Evolutionary conservation across 1,140 invertebrate species (phyloP).

Genomic region (Bombus balteatus): DNA sequence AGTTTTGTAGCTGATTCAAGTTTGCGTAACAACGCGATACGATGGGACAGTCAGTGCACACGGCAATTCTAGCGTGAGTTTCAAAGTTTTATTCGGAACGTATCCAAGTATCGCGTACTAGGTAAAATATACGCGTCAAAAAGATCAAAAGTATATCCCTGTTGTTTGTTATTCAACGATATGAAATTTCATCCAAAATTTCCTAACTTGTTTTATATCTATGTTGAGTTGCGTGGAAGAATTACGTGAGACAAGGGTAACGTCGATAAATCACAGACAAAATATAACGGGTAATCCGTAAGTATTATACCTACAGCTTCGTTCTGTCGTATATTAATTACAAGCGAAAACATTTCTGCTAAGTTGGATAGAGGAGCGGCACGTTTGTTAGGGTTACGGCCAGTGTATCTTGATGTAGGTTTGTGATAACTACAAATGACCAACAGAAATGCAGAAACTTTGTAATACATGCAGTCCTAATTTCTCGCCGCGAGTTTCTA

Average conservation of each 20-base stretch:
- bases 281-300: not conserved
- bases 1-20: too few species aligned
- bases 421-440: slow-evolving; percentile 3
- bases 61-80: too few species aligned
- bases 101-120: too few species aligned
- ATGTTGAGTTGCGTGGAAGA: not conserved
- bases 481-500: not conserved
- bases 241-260: not conserved
- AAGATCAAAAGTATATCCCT: too few species aligned
- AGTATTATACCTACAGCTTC: not conserved
- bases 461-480: not conserved
- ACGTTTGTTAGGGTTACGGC: not conserved
- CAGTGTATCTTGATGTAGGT: not conserved
- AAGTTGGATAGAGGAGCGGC: not conserved
- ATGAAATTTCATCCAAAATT: not conserved
- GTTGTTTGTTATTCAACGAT: not conserved
- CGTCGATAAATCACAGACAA: not conserved
- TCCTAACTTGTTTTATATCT: not conserved
- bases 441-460: not conserved
- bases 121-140: too few species aligned
- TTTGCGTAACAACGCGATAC: too few species aligned
- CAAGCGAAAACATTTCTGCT: not conserved
- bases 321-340: not conserved
- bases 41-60: too few species aligned
- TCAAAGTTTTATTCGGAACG: too few species aligned